Conservation (phyloP, 2,113 vertebrate genomes). For the Myodes glareolus region DNA sequence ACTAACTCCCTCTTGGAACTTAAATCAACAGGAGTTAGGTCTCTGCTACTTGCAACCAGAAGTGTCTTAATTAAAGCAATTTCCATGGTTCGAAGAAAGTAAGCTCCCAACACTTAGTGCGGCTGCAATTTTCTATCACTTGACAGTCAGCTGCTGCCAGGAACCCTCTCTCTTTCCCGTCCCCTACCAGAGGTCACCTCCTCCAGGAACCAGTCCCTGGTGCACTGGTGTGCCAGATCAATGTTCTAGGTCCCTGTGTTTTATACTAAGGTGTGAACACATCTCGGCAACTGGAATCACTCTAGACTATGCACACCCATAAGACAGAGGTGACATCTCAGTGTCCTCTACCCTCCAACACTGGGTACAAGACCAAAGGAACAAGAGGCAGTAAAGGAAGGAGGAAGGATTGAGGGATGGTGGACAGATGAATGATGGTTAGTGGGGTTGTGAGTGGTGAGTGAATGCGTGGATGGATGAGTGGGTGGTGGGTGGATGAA, state of each 20-base stretch:
- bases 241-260: background rate
- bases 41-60: background rate
- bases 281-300: background rate
- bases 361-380: background rate
- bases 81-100: background rate
- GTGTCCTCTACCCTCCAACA: background rate
- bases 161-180: background rate
- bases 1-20: background rate
- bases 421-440: background rate
- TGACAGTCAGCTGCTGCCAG: background rate
- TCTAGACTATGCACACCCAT: background rate
- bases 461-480: too few species aligned
- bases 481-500: too few species aligned
- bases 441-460: too few species aligned
- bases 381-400: background rate
- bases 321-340: background rate
- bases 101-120: background rate
- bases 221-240: background rate
- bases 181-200: background rate
- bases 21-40: background rate
- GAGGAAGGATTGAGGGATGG: background rate
- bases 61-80: background rate
- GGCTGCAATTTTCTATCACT: background rate
- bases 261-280: background rate
- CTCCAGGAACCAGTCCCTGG: conserved; percentile 38